These are phyloP conservation scores for Styela plicata DNA, from an alignment of 23 tunicate species.

Conservation along the genomic window DNA sequence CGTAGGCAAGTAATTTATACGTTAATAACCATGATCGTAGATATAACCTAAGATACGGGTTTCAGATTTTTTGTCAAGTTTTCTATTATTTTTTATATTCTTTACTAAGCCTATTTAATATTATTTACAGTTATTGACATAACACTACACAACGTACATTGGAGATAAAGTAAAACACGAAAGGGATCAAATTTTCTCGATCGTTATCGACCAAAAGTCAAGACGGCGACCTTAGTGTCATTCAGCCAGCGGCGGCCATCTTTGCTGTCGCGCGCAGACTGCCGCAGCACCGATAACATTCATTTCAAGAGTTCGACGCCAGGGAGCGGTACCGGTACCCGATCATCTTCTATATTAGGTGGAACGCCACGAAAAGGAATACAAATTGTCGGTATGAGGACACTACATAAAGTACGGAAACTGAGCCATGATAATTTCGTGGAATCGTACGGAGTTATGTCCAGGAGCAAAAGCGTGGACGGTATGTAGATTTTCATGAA, in stretches of 20 bases:
- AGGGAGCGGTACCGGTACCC: background rate
- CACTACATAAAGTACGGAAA: conserved; percentile 46
- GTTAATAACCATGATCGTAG: background rate
- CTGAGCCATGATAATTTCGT: conserved; percentile 76
- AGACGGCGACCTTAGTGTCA: conserved; percentile 20
- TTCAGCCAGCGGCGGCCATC: conserved; percentile 22
- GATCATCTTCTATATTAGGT: background rate
- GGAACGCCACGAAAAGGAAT: background rate
- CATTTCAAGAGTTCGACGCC: background rate
- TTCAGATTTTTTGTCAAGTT: background rate
- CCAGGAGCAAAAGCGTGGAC: conserved; percentile 26
- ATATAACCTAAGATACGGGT: background rate
- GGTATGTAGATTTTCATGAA: too few relatives aligned
- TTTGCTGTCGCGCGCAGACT: conserved; percentile 13
- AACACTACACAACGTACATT: background rate
- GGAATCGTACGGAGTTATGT: conserved; percentile 61
- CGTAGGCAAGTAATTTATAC: too few relatives aligned
- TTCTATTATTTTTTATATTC: background rate
- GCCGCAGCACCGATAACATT: background rate
- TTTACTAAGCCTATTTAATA: too few relatives aligned
- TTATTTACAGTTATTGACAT: background rate
- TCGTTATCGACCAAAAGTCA: background rate
- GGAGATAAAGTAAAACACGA: background rate
- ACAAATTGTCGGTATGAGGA: conserved; percentile 35
- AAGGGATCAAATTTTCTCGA: background rate